Conservation (phyloP, 2,113 vertebrate species). For the Recurvirostra avosetta region DNA sequence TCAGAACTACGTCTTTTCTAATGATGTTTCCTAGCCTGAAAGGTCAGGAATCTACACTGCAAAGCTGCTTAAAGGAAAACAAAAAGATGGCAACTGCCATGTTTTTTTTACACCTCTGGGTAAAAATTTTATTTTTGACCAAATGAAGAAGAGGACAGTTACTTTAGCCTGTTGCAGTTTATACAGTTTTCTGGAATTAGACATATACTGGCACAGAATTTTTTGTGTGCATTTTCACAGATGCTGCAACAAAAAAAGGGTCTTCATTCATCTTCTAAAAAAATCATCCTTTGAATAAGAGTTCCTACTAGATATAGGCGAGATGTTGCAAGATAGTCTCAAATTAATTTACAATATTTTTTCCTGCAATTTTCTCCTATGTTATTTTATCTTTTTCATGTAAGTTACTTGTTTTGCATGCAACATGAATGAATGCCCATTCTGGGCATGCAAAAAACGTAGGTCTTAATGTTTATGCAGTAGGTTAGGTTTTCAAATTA, state of each 20-base stretch:
- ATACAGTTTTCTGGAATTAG: neutral
- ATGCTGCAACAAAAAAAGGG: neutral
- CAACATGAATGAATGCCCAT: neutral
- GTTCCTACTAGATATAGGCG: neutral
- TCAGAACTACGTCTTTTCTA: neutral
- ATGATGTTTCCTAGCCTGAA: neutral
- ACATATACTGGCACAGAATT: neutral
- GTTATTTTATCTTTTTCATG: neutral
- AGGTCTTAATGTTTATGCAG: neutral
- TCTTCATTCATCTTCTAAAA: neutral
- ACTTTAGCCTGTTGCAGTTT: neutral
- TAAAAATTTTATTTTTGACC: neutral
- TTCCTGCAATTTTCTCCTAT: neutral
- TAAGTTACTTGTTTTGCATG: neutral
- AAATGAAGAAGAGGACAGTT: neutral
- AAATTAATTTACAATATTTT: neutral
- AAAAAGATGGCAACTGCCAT: neutral
- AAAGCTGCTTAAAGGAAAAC: neutral
- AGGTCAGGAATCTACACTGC: neutral
- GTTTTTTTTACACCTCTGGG: neutral
- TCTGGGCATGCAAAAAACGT: accelerated
- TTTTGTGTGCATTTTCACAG: neutral
- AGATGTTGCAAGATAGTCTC: neutral
- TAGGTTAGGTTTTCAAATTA: neutral
- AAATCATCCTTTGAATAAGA: neutral